A percentile compares a stretch with the other conserved stretches of the same genome.
Evolutionary conservation across 2,113 vertebrate species (phyloP).

Genomic region (Emydocephalus ijimae): DNA sequence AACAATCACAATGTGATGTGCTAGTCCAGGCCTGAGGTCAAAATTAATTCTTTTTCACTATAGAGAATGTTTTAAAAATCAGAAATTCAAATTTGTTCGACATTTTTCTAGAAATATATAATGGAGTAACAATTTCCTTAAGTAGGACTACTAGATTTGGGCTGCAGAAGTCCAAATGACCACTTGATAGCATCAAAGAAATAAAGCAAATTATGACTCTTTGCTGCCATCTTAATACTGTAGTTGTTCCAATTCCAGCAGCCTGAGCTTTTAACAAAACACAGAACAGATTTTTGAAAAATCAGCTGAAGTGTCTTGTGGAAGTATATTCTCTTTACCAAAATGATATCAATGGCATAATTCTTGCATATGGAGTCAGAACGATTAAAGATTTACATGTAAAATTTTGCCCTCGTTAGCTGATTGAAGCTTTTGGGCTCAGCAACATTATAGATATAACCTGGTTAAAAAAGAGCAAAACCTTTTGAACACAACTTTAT

Average conservation of each 20-base stretch:
- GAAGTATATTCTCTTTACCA: neutral
- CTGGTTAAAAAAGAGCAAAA: neutral
- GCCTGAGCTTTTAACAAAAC: neutral
- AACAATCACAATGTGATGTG: constrained; percentile 34
- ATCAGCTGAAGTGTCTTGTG: neutral
- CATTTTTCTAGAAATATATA: neutral
- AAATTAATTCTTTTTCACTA: constrained; percentile 38
- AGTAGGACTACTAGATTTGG: neutral
- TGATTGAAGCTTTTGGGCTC: neutral
- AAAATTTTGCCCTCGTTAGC: neutral
- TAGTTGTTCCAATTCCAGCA: neutral
- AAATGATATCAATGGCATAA: neutral
- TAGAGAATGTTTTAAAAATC: neutral
- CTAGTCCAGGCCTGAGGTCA: constrained; percentile 39
- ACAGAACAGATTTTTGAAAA: neutral
- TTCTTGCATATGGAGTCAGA: neutral
- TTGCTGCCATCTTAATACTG: neutral
- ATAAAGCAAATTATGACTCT: neutral
- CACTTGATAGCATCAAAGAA: neutral
- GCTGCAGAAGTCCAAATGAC: neutral
- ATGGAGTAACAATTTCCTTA: neutral
- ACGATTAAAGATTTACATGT: neutral
- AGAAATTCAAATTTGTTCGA: neutral
- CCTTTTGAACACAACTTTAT: neutral
- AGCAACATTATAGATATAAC: neutral